Percentiles rank a stretch among this genome's conserved stretches.
These are phyloP conservation scores for Crotalus viridis DNA, from an alignment of 2,113 vertebrate genomes.

Conservation along the genomic window DNA sequence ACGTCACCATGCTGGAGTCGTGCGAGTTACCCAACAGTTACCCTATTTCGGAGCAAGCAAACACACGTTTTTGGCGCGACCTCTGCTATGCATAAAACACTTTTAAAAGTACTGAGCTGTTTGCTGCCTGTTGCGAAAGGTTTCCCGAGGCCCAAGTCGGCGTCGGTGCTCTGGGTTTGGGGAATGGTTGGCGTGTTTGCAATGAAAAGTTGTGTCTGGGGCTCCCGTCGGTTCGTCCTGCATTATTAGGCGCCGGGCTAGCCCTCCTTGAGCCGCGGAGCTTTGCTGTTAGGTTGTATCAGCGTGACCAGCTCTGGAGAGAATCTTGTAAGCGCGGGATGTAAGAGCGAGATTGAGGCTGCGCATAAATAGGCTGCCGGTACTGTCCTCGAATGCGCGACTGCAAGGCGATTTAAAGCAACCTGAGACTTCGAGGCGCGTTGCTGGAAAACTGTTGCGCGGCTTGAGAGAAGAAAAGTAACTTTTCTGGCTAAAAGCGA, in stretches of 20 bases:
- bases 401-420: slow-evolving; percentile 39
- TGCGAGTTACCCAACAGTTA: slow-evolving; percentile 43
- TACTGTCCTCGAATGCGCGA: slow-evolving; percentile 20
- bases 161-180: neutral
- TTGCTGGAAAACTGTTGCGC: slow-evolving; percentile 1
- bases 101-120: fast-evolving
- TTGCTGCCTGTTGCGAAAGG: fast-evolving
- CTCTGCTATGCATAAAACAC: neutral
- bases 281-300: slow-evolving; percentile 63
- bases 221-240: slow-evolving; percentile 40
- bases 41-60: slow-evolving; percentile 1
- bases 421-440: neutral
- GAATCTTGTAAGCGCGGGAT: slow-evolving; percentile 60
- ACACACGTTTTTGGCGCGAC: neutral
- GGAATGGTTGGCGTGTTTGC: neutral
- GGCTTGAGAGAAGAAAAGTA: neutral
- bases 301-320: slow-evolving; percentile 61
- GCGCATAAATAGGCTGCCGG: slow-evolving; percentile 11
- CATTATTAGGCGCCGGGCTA: slow-evolving; percentile 48
- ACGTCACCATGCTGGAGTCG: neutral
- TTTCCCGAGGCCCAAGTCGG: fast-evolving
- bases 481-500: fast-evolving
- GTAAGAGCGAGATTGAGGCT: slow-evolving; percentile 43
- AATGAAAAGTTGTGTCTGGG: neutral
- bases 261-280: slow-evolving; percentile 54